Evolutionary conservation across 2,113 vertebrate species (phyloP).

Genomic region (Zootoca vivipara): DNA sequence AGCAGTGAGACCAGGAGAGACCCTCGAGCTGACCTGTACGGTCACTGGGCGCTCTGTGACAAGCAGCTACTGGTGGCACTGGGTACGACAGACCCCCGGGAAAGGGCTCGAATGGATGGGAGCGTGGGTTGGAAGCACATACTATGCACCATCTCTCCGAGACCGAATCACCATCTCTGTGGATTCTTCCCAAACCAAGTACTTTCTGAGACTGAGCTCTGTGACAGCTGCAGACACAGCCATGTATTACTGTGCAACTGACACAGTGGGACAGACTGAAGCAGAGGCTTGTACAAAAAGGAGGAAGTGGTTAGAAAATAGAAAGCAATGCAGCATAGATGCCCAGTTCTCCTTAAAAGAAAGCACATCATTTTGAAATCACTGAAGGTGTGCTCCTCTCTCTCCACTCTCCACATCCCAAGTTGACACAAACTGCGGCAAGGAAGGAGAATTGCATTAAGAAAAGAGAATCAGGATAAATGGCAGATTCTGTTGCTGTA

Average conservation of each 20-base stretch:
- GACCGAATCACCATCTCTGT: background rate
- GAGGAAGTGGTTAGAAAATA: background rate
- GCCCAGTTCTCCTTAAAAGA: no score
- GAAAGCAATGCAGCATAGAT: no score
- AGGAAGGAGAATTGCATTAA: no score
- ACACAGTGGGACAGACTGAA: background rate
- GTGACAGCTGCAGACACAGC: background rate
- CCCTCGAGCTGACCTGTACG: background rate
- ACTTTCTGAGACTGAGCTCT: background rate
- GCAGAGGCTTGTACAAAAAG: background rate
- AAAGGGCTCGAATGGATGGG: background rate
- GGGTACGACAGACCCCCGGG: background rate
- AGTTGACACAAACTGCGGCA: no score
- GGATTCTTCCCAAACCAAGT: background rate
- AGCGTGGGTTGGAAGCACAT: accelerated
- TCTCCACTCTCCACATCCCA: no score
- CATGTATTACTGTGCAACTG: background rate
- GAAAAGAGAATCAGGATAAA: no score
- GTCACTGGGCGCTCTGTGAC: background rate
- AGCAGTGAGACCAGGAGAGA: background rate
- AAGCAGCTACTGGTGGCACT: accelerated
- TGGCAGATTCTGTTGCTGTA: no score
- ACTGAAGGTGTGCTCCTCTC: no score
- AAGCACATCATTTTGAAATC: no score
- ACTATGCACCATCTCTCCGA: background rate